phyloP scores from a whole-genome alignment of 2,797 vertebrate species.

The Clarias laeviceps region DNA sequence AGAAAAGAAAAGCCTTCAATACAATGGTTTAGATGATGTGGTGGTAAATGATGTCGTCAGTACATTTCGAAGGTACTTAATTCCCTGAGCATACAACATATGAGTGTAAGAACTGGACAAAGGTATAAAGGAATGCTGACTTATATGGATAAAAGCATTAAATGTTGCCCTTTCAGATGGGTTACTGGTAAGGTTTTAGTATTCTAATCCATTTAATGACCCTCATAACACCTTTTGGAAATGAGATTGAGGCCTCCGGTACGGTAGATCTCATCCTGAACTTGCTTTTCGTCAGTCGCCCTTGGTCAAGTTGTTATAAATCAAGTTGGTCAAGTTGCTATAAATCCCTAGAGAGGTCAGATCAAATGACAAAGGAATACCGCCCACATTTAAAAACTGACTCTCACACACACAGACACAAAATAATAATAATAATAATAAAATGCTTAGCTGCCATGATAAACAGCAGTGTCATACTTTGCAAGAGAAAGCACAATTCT shows the following conservation, averaged over 20 bases:
- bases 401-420: no score
- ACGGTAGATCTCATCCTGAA: neutral
- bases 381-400: neutral
- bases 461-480: conserved; percentile 30
- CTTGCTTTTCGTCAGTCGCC: neutral
- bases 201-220: neutral
- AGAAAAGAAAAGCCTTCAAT: conserved; percentile 31
- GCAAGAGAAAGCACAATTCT: conserved; percentile 47
- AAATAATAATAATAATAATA: neutral
- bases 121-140: neutral
- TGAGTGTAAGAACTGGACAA: conserved; percentile 21
- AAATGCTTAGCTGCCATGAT: conserved; percentile 3
- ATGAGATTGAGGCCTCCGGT: neutral
- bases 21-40: conserved; percentile 25
- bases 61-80: conserved; percentile 12
- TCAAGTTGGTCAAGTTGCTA: neutral
- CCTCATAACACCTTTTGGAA: neutral
- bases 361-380: conserved; percentile 14
- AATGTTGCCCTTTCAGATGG: conserved; percentile 13
- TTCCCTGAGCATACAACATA: conserved; percentile 14
- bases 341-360: neutral
- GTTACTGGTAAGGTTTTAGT: conserved; percentile 5
- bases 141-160: conserved; percentile 2
- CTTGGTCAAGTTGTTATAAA: neutral
- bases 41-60: conserved; percentile 13